Percentiles rank a stretch among this genome's conserved stretches.
Conservation (phyloP, 1,140 invertebrate species). For the Laupala kohalensis region DNA sequence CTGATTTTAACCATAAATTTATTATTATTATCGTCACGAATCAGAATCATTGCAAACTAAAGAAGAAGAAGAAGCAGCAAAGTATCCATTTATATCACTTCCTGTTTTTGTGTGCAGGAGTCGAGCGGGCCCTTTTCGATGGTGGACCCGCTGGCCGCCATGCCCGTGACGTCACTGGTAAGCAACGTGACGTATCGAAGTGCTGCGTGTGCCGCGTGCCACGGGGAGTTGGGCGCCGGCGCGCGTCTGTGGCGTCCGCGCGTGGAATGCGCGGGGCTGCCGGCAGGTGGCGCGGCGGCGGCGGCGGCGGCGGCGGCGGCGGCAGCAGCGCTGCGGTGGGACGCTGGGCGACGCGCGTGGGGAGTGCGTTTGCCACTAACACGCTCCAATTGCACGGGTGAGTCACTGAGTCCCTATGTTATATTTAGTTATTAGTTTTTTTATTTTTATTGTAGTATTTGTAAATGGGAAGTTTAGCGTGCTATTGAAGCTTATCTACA, state of each 20-base stretch:
- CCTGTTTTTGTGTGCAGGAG: too few species aligned
- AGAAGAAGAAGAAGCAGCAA: too few species aligned
- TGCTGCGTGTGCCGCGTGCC: slow-evolving; percentile 40
- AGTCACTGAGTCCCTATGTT: too few species aligned
- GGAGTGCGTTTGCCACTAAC: not conserved
- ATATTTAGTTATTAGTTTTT: too few species aligned
- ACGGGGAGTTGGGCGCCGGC: slow-evolving; percentile 24
- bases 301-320: not conserved
- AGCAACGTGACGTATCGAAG: slow-evolving; percentile 39
- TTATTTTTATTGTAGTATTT: too few species aligned
- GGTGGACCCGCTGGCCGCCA: slow-evolving; percentile 28
- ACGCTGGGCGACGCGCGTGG: not conserved
- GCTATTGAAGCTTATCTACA: too few species aligned
- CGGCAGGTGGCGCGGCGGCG: not conserved
- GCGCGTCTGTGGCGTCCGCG: slow-evolving; percentile 30
- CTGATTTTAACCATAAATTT: too few species aligned
- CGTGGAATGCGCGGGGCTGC: slow-evolving; percentile 26
- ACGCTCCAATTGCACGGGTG: slow-evolving; percentile 11
- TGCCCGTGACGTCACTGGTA: slow-evolving; percentile 31
- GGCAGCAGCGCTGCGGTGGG: not conserved
- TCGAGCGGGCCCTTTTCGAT: slow-evolving; percentile 7
- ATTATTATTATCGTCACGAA: too few species aligned
- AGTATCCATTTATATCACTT: too few species aligned
- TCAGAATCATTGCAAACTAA: too few species aligned
- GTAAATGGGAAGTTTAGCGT: too few species aligned